A percentile compares a stretch with the other conserved stretches of the same genome.
Conservation (phyloP, 2,113 vertebrate species). For the Callionymus lyra region DNA sequence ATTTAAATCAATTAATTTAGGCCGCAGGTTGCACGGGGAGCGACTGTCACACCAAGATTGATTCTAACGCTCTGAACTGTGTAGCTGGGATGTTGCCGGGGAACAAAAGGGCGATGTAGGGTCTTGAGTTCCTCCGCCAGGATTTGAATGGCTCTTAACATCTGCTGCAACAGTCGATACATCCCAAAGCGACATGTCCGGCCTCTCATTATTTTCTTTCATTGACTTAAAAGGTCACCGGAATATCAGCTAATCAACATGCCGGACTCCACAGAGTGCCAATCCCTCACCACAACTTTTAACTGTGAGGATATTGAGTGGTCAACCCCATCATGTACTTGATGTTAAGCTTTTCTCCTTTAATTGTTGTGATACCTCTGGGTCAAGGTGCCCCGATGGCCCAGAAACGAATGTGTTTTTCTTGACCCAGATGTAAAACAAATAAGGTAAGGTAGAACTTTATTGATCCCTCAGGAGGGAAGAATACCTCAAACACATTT, state of each 20-base stretch:
- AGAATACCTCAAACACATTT: too few species aligned
- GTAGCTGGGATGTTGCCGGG: slow-evolving; percentile 24
- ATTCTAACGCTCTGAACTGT: slow-evolving; percentile 48
- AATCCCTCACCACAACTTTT: slow-evolving; percentile 42
- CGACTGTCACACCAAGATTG: slow-evolving; percentile 60
- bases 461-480: too few species aligned
- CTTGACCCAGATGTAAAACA: too few species aligned
- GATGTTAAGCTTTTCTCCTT: too few species aligned
- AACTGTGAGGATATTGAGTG: slow-evolving; percentile 1
- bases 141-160: slow-evolving; percentile 48
- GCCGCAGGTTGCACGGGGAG: slow-evolving; percentile 41
- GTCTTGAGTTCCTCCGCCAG: slow-evolving; percentile 25
- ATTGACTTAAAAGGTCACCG: slow-evolving; percentile 52
- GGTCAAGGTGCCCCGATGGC: too few species aligned
- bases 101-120: slow-evolving; percentile 34
- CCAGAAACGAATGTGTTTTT: too few species aligned
- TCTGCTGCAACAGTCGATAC: slow-evolving; percentile 56
- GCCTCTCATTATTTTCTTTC: slow-evolving; percentile 32
- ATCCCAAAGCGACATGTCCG: slow-evolving; percentile 37
- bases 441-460: too few species aligned
- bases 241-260: slow-evolving; percentile 53
- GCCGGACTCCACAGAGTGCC: slow-evolving; percentile 32
- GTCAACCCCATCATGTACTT: too few species aligned
- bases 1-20: slow-evolving; percentile 58
- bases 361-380: too few species aligned